Conservation (phyloP, 2,113 vertebrate species). For the Oxyruncus cristatus region DNA sequence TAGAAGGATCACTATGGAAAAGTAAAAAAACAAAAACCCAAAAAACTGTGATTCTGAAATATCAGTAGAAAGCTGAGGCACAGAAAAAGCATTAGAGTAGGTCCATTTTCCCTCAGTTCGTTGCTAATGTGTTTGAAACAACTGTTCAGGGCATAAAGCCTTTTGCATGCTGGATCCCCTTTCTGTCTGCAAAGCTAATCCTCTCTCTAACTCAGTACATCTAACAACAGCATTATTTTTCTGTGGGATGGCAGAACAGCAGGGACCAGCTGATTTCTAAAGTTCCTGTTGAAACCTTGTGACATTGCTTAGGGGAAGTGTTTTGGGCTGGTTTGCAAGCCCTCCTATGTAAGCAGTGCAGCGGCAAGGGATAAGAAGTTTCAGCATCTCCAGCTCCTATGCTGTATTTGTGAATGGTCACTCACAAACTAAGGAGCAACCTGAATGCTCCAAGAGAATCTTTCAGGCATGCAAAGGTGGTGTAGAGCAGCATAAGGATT, state of each 20-base stretch:
- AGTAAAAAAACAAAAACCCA: neutral
- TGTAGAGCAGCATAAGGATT: rapidly evolving
- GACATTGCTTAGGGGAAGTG: neutral
- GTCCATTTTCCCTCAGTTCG: neutral
- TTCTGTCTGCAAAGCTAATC: neutral
- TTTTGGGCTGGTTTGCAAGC: neutral
- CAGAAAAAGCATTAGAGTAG: neutral
- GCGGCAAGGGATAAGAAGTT: neutral
- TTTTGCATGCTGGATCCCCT: neutral
- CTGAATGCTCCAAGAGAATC: neutral
- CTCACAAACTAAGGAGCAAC: neutral
- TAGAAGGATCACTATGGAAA: neutral
- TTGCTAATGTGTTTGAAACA: neutral
- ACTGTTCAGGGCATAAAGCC: neutral
- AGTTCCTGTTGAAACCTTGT: neutral
- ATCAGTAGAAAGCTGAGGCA: neutral
- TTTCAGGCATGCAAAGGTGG: neutral
- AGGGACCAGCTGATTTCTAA: neutral
- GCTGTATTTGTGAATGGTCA: neutral
- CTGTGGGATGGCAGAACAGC: neutral
- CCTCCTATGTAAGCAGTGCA: neutral
- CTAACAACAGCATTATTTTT: neutral
- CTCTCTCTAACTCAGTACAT: neutral
- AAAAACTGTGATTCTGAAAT: neutral
- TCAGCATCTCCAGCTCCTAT: neutral